A percentile compares a stretch with the other conserved stretches of the same genome.
phyloP scores from a whole-genome alignment of 2,797 vertebrate species.

The Bryconaethiops microstoma region DNA sequence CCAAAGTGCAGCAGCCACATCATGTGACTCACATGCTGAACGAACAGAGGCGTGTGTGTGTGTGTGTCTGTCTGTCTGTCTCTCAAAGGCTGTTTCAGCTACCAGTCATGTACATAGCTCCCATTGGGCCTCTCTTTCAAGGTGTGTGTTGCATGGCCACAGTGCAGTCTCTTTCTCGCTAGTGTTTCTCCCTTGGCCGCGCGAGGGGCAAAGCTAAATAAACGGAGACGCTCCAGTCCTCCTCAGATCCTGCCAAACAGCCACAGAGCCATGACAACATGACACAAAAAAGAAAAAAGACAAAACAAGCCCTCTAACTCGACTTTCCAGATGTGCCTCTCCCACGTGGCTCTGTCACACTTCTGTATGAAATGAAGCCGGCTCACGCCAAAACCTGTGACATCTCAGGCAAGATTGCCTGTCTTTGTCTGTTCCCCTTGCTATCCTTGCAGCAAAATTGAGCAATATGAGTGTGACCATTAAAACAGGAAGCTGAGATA shows the following conservation, averaged over 20 bases:
- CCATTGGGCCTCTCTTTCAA: conserved; percentile 63
- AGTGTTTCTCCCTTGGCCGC: conserved; percentile 59
- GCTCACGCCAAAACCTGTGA: conserved; percentile 10
- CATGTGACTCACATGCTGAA: conserved; percentile 34
- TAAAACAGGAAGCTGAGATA: conserved; percentile 21
- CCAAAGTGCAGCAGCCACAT: conserved; percentile 59
- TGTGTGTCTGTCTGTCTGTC: conserved; percentile 25
- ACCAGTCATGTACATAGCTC: conserved; percentile 61
- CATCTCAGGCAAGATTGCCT: conserved; percentile 9
- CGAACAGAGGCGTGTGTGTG: conserved; percentile 28
- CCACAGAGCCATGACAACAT: conserved; percentile 59
- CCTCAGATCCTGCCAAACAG: conserved; percentile 64
- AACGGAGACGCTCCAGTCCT: conserved; percentile 54
- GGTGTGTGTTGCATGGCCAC: conserved; percentile 64
- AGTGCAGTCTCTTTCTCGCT: conserved; percentile 46
- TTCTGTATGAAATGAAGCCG: conserved; percentile 11
- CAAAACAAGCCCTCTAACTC: conserved; percentile 54
- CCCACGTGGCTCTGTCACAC: conserved; percentile 15
- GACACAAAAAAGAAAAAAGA: conserved; percentile 44
- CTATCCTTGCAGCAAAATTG: conserved; percentile 21
- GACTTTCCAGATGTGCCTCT: conserved; percentile 59
- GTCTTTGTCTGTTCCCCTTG: conserved; percentile 10
- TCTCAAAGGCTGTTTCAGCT: conserved; percentile 52
- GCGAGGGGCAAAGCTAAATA: conserved; percentile 64
- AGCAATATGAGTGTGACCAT: conserved; percentile 29